Base-by-base conservation (phyloP, 1,140 invertebrate species). In the Antheraea mylitta region DNA sequence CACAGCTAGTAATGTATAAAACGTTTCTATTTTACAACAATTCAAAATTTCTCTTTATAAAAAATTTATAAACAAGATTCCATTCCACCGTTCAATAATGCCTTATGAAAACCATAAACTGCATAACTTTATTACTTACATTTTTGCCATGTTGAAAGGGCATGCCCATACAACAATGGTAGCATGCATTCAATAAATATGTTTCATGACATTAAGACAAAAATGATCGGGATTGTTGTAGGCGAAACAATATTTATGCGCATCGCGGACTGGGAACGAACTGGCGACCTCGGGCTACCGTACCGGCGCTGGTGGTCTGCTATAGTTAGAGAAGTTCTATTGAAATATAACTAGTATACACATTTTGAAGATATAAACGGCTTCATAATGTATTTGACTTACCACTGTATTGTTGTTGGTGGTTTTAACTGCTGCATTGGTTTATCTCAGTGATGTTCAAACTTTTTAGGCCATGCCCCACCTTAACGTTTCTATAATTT, bases 121-220 rank as follows among this genome's bases (percentile, higher is more conserved):
- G n/a, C 13, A 37, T 63, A 63, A 37, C 61, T 63, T 63, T 63
- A 63, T 63, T 63, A 63, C 61, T 10, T 63, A 37, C 61, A 38
- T 62, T 62, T 73, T 66, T 48, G 22, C 10, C 37, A 68, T 72
- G 66, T 70, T 76, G 73, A 38, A 61, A 66, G 72, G 71, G 71
- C 68, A 73, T 66, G 65, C 67, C 45, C 68, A 18, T 68, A 75
- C 76, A 84, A 42, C 81, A 82, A 85, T 82, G 77, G 79, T 82
- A 79, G 79, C 67, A 75, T 76, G 78, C 76, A 81, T 78, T 73
- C 83, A 85, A 85, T 85, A 85, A 83, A 83, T 85, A 81, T 71
- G 69, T 58, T 60, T 61, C 72, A 76, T 69, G 67, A 75, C 71
- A 72, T 76, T 67, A 73, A 68, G 72, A 81, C 79, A 76, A 79